phyloP scores from a whole-genome alignment of 2,797 vertebrate genomes.

The Acanthurus tractus region DNA sequence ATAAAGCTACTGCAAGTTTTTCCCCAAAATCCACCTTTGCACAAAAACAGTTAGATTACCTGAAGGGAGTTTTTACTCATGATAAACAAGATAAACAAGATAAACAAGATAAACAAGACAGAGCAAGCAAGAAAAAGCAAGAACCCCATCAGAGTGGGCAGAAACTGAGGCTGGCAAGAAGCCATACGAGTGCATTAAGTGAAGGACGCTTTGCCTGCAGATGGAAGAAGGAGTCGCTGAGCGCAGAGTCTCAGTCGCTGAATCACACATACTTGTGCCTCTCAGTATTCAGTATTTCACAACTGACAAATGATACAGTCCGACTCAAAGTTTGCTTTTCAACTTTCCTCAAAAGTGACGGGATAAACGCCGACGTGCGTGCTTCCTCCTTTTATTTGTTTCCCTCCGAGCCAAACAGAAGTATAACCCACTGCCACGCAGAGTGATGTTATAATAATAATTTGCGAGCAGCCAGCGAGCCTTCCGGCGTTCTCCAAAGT shows the following conservation, averaged over 20 bases:
- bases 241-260: constrained; percentile 3
- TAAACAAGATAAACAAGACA: too few relatives aligned
- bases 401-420: constrained; percentile 44
- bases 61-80: constrained; percentile 11
- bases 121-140: constrained; percentile 10
- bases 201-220: constrained; percentile 27
- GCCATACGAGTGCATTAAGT: constrained; percentile 34
- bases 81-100: constrained; percentile 30
- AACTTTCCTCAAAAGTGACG: neutral
- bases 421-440: constrained; percentile 37
- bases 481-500: constrained; percentile 61
- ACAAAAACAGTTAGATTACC: constrained; percentile 24
- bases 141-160: constrained; percentile 34
- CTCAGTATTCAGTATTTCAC: neutral
- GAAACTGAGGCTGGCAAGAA: constrained; percentile 25
- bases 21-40: neutral
- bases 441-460: constrained; percentile 50
- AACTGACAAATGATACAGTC: neutral
- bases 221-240: constrained; percentile 1
- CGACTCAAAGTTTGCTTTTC: constrained; percentile 16
- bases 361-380: constrained; percentile 5
- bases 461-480: constrained; percentile 57
- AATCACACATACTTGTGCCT: constrained; percentile 8
- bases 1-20: too few relatives aligned
- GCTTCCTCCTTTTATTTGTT: constrained; percentile 29